Base-by-base conservation (phyloP, 2,888 invertebrate genomes). In the Drosophila lacicola region DNA sequence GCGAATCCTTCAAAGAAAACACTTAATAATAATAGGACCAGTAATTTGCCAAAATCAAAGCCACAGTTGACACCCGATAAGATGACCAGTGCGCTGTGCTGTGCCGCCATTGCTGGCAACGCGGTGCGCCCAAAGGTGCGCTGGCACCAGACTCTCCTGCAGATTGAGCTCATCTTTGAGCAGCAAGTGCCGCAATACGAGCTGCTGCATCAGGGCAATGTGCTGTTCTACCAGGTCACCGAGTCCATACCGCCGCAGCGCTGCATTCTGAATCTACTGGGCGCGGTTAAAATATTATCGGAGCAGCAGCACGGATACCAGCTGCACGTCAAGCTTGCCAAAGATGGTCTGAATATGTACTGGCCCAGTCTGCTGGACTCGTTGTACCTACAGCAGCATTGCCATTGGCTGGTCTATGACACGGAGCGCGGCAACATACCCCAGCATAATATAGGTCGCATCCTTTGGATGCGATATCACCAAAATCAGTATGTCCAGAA, bases 341-440 rank as follows among this genome's bases (percentile, higher is more conserved):
- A 83, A 34, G n/a, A 25, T 6, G 45, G 37, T 5, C 36, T 49
- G 8, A 29, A 14, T 3, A 3, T n/a, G 1, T 46, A 46, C 13
- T 83, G 83, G 87, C 84, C 83, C 19, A 70, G 42, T 0, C 36
- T 88, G 46, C 61, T 80, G 0, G 54, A 41, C 8, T 83, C 87
- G 0, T 34, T 70, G 0, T 10, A 49, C 9, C 49, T 42, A 4
- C 87, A 88, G 50, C 66, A 78, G 10, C 42, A 62, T 10, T 39
- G 34, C 19, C 78, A 45, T 13, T 88, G 88, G 88, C 17, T 83
- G 33, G 46, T 46, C 39, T 83, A 78, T 6, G 75, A 86, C 25
- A 33, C 65, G 10, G 63, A 70, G 6, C 70, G 55, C 3, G 51
- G 45, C 13, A 17, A 63, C 13, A 14, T 4, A 0, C 47, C 69